A percentile compares a stretch with the other conserved stretches of the same genome.
These are phyloP conservation scores for Trichomalopsis sarcophagae DNA, from an alignment of 1,140 invertebrate species.

Conservation along the genomic window DNA sequence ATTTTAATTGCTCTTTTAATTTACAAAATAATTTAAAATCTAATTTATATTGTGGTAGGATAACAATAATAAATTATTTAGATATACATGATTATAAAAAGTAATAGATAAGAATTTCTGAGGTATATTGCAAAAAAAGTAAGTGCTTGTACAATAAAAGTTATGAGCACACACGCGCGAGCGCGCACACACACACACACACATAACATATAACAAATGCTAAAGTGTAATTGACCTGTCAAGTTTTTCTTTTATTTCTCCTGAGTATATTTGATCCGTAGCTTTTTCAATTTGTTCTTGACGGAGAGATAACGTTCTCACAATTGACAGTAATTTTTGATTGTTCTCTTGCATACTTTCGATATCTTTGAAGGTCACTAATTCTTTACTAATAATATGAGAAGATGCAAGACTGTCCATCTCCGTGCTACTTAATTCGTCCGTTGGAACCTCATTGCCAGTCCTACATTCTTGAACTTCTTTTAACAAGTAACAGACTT, in stretches of 20 bases:
- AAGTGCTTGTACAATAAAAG: no score
- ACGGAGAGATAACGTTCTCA: constrained; percentile 87
- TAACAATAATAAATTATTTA: no score
- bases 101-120: no score
- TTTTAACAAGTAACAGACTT: constrained; percentile 89
- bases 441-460: constrained; percentile 73
- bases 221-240: constrained; percentile 64
- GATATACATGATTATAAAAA: no score
- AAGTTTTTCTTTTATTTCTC: constrained; percentile 80
- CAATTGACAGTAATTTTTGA: constrained; percentile 85
- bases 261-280: constrained; percentile 79
- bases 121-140: no score
- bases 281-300: constrained; percentile 86
- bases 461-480: constrained; percentile 88
- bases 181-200: no score
- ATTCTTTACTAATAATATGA: constrained; percentile 86
- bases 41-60: no score
- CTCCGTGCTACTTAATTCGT: constrained; percentile 61
- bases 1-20: no score
- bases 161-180: no score
- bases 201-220: no score
- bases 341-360: constrained; percentile 92
- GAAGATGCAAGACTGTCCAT: constrained; percentile 73
- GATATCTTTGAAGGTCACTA: constrained; percentile 93
- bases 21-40: no score